Evolutionary conservation across 2,888 invertebrate genomes (phyloP), one percentile per base, ranked within the genome.

Genomic region (Drosophila cyrtoloma): DNA sequence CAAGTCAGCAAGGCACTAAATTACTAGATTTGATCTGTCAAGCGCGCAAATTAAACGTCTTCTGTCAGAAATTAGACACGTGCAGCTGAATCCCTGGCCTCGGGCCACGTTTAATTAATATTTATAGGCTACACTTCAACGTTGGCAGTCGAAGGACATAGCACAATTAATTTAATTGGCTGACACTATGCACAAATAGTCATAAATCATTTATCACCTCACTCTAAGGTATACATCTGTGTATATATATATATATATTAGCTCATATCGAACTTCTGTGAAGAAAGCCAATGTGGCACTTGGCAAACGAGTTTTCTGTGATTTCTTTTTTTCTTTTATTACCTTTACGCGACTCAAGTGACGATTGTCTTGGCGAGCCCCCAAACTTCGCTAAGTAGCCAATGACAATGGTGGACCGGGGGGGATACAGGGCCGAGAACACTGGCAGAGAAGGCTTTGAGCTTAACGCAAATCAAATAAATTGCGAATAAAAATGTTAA

Each of bases 401-500:
- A 71, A 57, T 52, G 50, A 33, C 50, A 56, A 51, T 47, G 22
- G 47, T 26, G 16, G 16, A 26, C 5, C 5, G 22, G n/a, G 9
- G 9, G 2, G 30, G 5, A 19, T n/a, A 3, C 12, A 28, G 26
- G 19, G 14, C 32, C 16, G n/a, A 19, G 14, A 16, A n/a, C 28
- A 16, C 19, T 28, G 22, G 14, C n/a, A 51, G 55, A 30, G 16
- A 53, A 57, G 53, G 42, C 63, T 77, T 61, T 77, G 57, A 61
- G 82, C 73, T 76, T 56, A 66, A 64, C 69, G 66, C 62, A 82
- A 86, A 84, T 82, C 78, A 82, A 87, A 88, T 82, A 79, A 82
- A 82, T 84, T 65, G 71, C 71, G 68, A 81, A 82, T 81, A 86
- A 85, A 87, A 84, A 84, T 84, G 73, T 71, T 75, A 76, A 79